phyloP scores from a whole-genome alignment of 2,797 vertebrate species.

The Centropyge bicolor region DNA sequence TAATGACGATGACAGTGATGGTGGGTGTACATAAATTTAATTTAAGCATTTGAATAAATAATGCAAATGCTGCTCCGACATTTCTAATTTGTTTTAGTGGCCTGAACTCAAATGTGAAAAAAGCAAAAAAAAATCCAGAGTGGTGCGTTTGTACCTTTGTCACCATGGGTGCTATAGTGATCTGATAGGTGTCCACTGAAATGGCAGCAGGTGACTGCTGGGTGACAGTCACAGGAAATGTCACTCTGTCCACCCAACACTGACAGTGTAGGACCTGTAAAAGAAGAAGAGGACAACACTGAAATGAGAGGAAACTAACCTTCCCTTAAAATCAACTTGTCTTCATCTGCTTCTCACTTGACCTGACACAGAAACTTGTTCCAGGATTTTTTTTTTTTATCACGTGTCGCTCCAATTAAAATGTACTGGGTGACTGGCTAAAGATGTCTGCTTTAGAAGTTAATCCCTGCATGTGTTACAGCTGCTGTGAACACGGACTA shows the following conservation, averaged over 20 bases:
- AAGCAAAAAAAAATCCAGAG: slow-evolving; percentile 34
- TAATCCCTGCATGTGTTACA: no score
- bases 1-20: not conserved
- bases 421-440: slow-evolving; percentile 1
- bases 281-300: not conserved
- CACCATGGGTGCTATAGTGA: slow-evolving; percentile 89
- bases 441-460: not conserved
- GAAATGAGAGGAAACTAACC: not conserved
- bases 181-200: slow-evolving; percentile 95
- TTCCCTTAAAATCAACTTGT: not conserved
- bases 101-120: slow-evolving; percentile 34
- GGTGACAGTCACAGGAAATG: slow-evolving; percentile 94
- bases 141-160: slow-evolving; percentile 88
- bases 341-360: not conserved
- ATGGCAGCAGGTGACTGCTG: slow-evolving; percentile 94
- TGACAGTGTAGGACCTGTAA: slow-evolving; percentile 91
- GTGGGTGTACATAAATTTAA: not conserved
- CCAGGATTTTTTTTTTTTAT: not conserved
- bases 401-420: slow-evolving; percentile 20
- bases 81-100: slow-evolving; percentile 44
- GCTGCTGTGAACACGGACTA: not conserved
- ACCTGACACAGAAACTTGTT: not conserved
- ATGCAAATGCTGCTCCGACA: slow-evolving; percentile 54
- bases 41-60: slow-evolving; percentile 62
- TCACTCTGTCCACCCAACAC: slow-evolving; percentile 89